Conservation (phyloP, 2,888 invertebrate species). For the Boloria selene region DNA sequence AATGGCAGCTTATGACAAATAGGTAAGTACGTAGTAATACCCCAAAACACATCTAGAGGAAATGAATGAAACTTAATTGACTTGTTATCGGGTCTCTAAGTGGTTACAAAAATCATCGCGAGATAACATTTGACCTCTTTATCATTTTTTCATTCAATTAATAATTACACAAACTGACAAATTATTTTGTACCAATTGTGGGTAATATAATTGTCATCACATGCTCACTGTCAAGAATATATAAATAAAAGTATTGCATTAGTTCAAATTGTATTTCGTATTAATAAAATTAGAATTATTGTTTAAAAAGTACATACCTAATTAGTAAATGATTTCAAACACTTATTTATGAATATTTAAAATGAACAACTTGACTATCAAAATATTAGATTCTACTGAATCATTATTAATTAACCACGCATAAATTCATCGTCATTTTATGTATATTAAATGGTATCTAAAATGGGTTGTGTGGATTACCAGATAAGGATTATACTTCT, state of each 20-base stretch:
- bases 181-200: slow-evolving; percentile 9
- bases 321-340: too few species aligned
- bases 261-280: too few species aligned
- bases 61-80: slow-evolving; percentile 52
- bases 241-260: neutral
- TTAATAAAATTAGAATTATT: too few species aligned
- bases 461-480: slow-evolving; percentile 50
- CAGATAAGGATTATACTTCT: slow-evolving; percentile 51
- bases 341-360: too few species aligned
- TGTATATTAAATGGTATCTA: slow-evolving; percentile 36
- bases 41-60: slow-evolving; percentile 56
- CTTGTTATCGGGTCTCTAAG: slow-evolving; percentile 56
- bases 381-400: neutral
- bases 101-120: slow-evolving; percentile 55
- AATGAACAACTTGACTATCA: too few species aligned
- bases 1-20: too few species aligned
- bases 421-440: slow-evolving; percentile 20
- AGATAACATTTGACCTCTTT: slow-evolving; percentile 57
- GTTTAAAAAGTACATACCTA: too few species aligned
- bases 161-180: slow-evolving; percentile 24
- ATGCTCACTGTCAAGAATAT: neutral
- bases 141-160: slow-evolving; percentile 35
- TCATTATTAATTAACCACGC: neutral
- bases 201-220: neutral
- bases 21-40: too few species aligned